Percentiles rank a stretch among this genome's conserved stretches.
Conservation (phyloP, 35 echinoderm and acorn worm genomes). For the Anneissia japonica region DNA sequence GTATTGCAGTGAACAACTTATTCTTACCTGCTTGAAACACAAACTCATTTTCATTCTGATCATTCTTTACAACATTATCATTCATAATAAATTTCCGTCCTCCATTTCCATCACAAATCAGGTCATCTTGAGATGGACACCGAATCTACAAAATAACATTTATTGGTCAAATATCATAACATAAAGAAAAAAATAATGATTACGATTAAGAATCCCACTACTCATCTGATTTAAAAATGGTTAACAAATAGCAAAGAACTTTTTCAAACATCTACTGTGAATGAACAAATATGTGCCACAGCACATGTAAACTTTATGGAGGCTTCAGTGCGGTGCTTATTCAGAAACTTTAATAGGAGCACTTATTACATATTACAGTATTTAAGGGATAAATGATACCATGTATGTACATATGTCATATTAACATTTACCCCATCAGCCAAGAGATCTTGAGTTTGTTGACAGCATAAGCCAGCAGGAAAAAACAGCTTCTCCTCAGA, state of each 20-base stretch:
- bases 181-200: too few species aligned
- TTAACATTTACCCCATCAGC: constrained; percentile 61
- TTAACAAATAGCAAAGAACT: not conserved
- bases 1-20: too few species aligned
- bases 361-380: too few species aligned
- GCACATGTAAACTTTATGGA: not conserved
- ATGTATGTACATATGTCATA: not conserved
- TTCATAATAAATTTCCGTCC: not conserved
- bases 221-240: not conserved
- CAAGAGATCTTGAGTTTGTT: constrained; percentile 62
- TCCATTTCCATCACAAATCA: not conserved
- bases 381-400: too few species aligned
- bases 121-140: not conserved
- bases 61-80: not conserved
- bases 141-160: not conserved
- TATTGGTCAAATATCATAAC: too few species aligned
- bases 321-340: not conserved
- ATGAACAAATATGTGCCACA: not conserved
- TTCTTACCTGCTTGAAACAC: not conserved
- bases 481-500: constrained; percentile 71
- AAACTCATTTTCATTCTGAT: not conserved
- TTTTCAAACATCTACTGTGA: not conserved
- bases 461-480: constrained; percentile 65
- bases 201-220: too few species aligned
- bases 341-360: not conserved